phyloP scores from a whole-genome alignment of 2,888 invertebrate species.

The Cheilosia impressa region DNA sequence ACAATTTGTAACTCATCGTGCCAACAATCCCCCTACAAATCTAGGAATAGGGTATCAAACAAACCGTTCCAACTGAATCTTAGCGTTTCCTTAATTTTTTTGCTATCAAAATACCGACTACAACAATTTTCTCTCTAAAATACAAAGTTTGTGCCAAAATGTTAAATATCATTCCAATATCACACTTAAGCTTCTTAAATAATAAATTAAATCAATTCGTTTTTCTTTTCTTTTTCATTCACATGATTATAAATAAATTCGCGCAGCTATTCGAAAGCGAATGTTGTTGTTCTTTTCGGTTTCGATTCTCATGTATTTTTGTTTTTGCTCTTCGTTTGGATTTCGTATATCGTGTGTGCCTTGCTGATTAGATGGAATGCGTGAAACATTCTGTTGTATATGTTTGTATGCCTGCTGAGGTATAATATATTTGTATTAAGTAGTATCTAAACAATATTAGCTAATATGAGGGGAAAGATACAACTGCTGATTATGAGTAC shows the following conservation, averaged over 20 bases:
- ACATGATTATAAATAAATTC: slow-evolving; percentile 46
- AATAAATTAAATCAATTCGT: slow-evolving; percentile 21
- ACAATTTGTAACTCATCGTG: no score
- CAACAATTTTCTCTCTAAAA: slow-evolving; percentile 4
- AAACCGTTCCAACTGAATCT: no score
- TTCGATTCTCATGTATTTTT: slow-evolving; percentile 10
- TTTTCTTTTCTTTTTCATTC: slow-evolving; percentile 2
- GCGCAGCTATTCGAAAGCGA: slow-evolving; percentile 49
- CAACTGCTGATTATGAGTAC: slow-evolving; percentile 1
- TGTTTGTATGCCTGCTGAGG: neutral
- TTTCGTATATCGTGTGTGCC: slow-evolving; percentile 45
- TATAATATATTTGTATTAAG: slow-evolving; percentile 12
- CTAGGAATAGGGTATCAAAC: no score
- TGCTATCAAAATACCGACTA: no score
- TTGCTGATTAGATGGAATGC: slow-evolving; percentile 61
- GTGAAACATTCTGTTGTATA: slow-evolving; percentile 44
- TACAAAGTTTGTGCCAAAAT: slow-evolving; percentile 21
- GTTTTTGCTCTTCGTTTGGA: slow-evolving; percentile 6
- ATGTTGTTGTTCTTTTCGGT: slow-evolving; percentile 48
- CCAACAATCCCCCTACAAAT: no score
- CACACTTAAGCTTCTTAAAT: slow-evolving; percentile 9
- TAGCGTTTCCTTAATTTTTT: no score
- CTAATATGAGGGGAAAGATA: slow-evolving; percentile 25
- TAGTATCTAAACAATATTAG: slow-evolving; percentile 20
- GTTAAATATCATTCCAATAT: slow-evolving; percentile 12